These are phyloP conservation scores for Petrocephalus sullivani DNA, from an alignment of 2,797 vertebrate species.

Conservation along the genomic window DNA sequence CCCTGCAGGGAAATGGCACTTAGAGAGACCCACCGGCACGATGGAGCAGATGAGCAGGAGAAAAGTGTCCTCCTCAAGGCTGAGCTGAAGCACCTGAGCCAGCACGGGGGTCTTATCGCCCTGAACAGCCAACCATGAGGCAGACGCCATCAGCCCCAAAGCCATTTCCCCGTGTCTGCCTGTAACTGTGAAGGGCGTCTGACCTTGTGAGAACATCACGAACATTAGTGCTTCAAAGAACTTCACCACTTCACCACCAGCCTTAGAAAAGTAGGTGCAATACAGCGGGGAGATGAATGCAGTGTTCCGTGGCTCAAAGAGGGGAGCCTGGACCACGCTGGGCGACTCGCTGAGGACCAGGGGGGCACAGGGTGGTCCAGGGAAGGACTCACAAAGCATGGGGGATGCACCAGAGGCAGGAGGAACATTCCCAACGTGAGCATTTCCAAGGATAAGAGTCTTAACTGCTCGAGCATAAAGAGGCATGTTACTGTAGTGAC, in stretches of 20 bases:
- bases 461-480: neutral
- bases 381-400: neutral
- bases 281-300: neutral
- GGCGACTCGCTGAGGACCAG: neutral
- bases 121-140: neutral
- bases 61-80: neutral
- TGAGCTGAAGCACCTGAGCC: neutral
- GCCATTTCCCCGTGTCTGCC: neutral
- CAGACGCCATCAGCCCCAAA: neutral
- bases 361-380: neutral
- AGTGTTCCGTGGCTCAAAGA: neutral
- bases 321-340: neutral
- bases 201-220: neutral
- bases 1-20: neutral
- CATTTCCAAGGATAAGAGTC: neutral
- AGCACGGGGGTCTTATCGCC: neutral
- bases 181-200: neutral
- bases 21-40: neutral
- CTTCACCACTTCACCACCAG: neutral
- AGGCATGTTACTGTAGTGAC: neutral
- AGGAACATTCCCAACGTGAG: neutral
- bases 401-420: neutral
- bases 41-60: neutral
- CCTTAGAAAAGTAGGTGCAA: neutral
- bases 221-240: neutral